A percentile compares a stretch with the other conserved stretches of the same genome.
These are phyloP conservation scores for Busseola fusca DNA, from an alignment of 2,888 invertebrate genomes.

Conservation along the genomic window DNA sequence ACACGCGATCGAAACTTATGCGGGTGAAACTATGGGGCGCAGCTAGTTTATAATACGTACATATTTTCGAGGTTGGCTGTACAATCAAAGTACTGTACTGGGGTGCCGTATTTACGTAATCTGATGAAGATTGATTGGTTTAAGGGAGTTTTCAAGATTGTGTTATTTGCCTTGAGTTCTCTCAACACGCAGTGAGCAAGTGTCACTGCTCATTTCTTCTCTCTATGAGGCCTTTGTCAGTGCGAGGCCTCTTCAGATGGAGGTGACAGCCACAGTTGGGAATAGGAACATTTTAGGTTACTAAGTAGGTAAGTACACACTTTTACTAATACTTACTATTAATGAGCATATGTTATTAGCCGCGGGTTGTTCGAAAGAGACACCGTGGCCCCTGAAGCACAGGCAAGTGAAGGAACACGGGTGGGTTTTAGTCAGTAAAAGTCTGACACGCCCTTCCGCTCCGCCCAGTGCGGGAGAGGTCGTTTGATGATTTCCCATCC, in stretches of 20 bases:
- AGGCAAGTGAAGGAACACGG: too few relatives aligned
- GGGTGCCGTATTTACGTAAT: constrained; percentile 25
- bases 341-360: too few relatives aligned
- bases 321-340: too few relatives aligned
- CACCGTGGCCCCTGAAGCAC: too few relatives aligned
- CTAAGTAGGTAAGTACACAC: too few relatives aligned
- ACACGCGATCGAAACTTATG: too few relatives aligned
- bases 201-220: not conserved
- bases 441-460: too few relatives aligned
- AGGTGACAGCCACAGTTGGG: not conserved
- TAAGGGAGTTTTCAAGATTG: constrained; percentile 1
- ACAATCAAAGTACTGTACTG: constrained; percentile 10
- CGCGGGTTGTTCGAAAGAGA: too few relatives aligned
- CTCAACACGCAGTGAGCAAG: not conserved
- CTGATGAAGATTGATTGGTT: constrained; percentile 20
- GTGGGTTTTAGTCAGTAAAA: too few relatives aligned
- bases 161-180: constrained; percentile 4
- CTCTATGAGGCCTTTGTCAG: not conserved
- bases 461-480: too few relatives aligned
- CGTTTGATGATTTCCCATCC: too few relatives aligned
- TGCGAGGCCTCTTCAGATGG: not conserved
- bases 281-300: not conserved
- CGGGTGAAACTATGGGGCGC: too few relatives aligned
- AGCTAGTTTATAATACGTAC: not conserved
- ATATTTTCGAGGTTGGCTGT: not conserved